phyloP scores from a whole-genome alignment of 2,888 invertebrate species.

The Epistrophe eligans region DNA sequence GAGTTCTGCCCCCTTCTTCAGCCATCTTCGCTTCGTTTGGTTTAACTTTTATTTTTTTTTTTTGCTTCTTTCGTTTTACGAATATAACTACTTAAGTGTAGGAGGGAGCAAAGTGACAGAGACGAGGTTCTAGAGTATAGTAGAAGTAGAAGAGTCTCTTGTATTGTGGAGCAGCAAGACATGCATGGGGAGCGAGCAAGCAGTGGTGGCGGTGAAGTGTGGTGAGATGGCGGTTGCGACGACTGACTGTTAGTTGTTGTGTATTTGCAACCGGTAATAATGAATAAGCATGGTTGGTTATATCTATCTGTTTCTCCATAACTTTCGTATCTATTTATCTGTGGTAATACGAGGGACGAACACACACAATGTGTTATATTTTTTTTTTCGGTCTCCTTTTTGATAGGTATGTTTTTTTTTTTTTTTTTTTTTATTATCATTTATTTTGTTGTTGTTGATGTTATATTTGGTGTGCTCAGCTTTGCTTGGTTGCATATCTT shows the following conservation, averaged over 20 bases:
- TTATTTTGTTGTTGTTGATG: conserved; percentile 29
- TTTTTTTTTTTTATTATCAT: conserved; percentile 14
- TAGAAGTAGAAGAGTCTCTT: conserved; percentile 18
- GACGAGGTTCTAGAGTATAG: conserved; percentile 13
- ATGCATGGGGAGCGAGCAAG: neutral
- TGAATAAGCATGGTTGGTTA: conserved; percentile 72
- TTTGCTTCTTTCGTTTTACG: conserved; percentile 45
- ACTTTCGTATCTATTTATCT: conserved; percentile 70
- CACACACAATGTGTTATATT: conserved; percentile 69
- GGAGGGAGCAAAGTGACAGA: conserved; percentile 19
- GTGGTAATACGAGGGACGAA: conserved; percentile 72
- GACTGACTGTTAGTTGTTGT: conserved; percentile 57
- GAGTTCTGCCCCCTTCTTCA: conserved; percentile 18
- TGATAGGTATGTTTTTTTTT: conserved; percentile 10
- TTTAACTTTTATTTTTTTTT: conserved; percentile 43
- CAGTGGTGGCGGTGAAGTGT: conserved; percentile 21
- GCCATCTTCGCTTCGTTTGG: conserved; percentile 63
- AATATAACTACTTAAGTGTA: conserved; percentile 74
- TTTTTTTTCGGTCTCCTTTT: conserved; percentile 48
- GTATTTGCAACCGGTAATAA: conserved; percentile 76
- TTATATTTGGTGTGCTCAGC: conserved; percentile 35
- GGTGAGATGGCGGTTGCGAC: conserved; percentile 28
- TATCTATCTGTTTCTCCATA: conserved; percentile 64
- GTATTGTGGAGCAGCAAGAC: neutral
- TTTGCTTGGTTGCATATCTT: conserved; percentile 60